Percentiles rank a stretch among this genome's conserved stretches.
Conservation (phyloP, 2,797 vertebrate species). For the Paratrypauchen microcephalus region DNA sequence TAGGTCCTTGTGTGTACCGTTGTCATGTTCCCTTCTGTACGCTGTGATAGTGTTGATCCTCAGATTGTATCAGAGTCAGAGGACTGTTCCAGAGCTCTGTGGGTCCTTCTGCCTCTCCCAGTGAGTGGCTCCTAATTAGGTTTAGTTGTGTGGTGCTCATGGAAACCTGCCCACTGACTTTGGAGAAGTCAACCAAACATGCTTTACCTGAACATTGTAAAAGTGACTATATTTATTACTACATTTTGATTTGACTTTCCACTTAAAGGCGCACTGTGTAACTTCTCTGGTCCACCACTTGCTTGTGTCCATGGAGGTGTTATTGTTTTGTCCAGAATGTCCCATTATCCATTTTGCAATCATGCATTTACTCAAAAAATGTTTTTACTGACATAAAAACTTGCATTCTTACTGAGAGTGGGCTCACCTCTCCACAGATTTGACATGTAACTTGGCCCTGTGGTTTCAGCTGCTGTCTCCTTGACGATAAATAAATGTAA, state of each 20-base stretch:
- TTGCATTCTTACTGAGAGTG: too few relatives aligned
- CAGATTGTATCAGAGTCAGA: slow-evolving; percentile 13
- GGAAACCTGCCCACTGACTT: slow-evolving; percentile 17
- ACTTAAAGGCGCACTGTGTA: too few relatives aligned
- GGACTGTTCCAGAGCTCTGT: slow-evolving; percentile 21
- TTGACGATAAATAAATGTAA: too few relatives aligned
- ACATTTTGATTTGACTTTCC: not conserved
- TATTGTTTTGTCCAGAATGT: too few relatives aligned
- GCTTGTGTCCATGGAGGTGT: too few relatives aligned
- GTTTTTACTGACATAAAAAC: too few relatives aligned
- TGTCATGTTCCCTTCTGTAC: not conserved
- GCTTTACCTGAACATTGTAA: not conserved
- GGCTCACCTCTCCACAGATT: too few relatives aligned
- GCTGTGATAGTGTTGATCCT: slow-evolving; percentile 8
- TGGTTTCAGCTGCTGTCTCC: too few relatives aligned
- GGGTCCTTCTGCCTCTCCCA: slow-evolving; percentile 17
- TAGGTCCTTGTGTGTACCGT: not conserved
- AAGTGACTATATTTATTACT: not conserved
- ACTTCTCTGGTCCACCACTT: too few relatives aligned
- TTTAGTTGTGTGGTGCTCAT: slow-evolving; percentile 1
- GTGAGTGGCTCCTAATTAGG: slow-evolving; percentile 31
- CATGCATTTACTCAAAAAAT: too few relatives aligned
- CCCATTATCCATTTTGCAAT: too few relatives aligned
- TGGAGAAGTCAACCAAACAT: not conserved
- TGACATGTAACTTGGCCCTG: too few relatives aligned